Percentiles rank a stretch among this genome's conserved stretches.
These are phyloP conservation scores for Heloderma charlesbogerti DNA, from an alignment of 2,113 vertebrate species.

Conservation along the genomic window DNA sequence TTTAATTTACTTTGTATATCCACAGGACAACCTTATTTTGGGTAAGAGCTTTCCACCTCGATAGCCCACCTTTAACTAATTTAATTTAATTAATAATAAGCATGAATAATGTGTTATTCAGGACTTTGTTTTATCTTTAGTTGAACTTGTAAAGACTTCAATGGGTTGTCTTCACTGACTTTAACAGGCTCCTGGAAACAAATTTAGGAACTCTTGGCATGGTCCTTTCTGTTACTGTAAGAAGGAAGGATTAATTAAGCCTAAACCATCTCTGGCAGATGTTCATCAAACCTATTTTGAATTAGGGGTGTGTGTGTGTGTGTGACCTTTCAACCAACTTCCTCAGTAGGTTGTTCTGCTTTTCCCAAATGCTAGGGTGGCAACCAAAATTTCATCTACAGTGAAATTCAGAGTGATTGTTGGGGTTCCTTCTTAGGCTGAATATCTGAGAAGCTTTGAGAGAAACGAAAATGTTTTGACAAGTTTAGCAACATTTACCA, in stretches of 20 bases:
- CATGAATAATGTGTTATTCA: background rate
- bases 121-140: background rate
- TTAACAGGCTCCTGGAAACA: background rate
- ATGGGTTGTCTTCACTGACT: background rate
- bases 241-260: background rate
- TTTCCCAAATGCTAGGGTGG: background rate
- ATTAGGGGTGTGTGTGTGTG: background rate
- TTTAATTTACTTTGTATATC: background rate
- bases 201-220: conserved; percentile 3
- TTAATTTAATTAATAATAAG: conserved; percentile 3
- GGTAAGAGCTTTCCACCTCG: no score
- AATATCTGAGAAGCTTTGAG: background rate
- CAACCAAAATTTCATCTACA: background rate
- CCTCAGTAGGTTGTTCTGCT: background rate
- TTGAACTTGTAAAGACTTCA: background rate
- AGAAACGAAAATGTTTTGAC: background rate
- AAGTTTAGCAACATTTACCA: background rate
- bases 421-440: background rate
- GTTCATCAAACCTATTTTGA: background rate
- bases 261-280: background rate
- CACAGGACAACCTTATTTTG: background rate
- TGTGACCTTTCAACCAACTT: background rate
- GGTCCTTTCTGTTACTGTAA: background rate
- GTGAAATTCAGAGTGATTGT: background rate
- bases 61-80: background rate